Evolutionary conservation across 1,140 invertebrate genomes (phyloP).

Genomic region (Hestina assimilis): DNA sequence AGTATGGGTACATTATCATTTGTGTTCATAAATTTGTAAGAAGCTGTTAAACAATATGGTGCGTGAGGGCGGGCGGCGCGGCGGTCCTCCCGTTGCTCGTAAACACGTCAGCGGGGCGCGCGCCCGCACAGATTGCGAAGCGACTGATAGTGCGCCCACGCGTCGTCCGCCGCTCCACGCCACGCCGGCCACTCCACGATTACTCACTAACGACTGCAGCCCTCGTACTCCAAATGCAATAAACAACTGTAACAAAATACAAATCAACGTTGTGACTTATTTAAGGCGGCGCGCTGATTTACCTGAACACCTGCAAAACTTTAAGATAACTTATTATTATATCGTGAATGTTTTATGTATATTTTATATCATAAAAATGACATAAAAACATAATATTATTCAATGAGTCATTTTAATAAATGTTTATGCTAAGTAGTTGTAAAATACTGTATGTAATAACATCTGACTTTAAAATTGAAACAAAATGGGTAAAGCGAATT

Average conservation of each 20-base stretch:
- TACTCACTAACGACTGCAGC: conserved; percentile 58
- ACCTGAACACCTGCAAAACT: conserved; percentile 24
- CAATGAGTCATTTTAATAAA: conserved; percentile 10
- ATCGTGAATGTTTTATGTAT: conserved; percentile 11
- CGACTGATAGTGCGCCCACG: conserved; percentile 44
- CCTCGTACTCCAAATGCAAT: conserved; percentile 36
- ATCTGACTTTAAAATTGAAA: conserved; percentile 5
- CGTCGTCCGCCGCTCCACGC: conserved; percentile 18
- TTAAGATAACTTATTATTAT: conserved; percentile 11
- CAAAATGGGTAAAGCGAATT: conserved; percentile 6
- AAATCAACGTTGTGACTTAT: conserved; percentile 30
- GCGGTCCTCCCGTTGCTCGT: conserved; percentile 45
- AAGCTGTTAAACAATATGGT: conserved; percentile 71
- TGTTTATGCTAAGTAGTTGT: background rate
- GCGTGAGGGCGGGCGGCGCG: conserved; percentile 64
- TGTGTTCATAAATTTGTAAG: conserved; percentile 61
- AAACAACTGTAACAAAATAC: conserved; percentile 30
- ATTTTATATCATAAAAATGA: conserved; percentile 17
- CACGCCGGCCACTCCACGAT: conserved; percentile 31
- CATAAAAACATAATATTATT: conserved; percentile 17
- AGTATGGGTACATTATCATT: conserved; percentile 43
- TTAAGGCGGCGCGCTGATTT: conserved; percentile 21
- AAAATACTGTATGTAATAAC: background rate
- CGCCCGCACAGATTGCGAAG: conserved; percentile 58
- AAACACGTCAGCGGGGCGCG: conserved; percentile 64